These are phyloP conservation scores for Sitodiplosis mosellana DNA, from an alignment of 1,140 invertebrate species.

Conservation along the genomic window DNA sequence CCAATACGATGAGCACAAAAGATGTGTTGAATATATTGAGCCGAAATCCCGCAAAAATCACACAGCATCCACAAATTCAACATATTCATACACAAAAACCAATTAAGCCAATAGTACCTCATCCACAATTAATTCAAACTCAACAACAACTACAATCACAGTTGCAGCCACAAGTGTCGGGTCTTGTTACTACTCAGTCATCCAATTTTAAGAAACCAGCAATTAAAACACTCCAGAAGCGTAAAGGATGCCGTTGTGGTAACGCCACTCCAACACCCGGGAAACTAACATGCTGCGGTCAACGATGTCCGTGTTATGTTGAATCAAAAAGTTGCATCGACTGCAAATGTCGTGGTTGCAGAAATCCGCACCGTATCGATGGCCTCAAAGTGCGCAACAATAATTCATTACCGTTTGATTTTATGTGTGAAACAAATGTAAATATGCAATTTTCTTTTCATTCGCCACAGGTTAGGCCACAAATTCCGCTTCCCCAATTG, in stretches of 20 bases:
- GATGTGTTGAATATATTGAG: background rate
- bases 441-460: slow-evolving; percentile 18
- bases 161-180: background rate
- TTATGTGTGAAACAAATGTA: slow-evolving; percentile 1
- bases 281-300: slow-evolving; percentile 80
- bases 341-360: slow-evolving; percentile 76
- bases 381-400: slow-evolving; percentile 45
- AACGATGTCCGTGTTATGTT: slow-evolving; percentile 83
- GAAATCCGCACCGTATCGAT: slow-evolving; percentile 69
- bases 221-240: slow-evolving; percentile 18
- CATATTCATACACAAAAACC: background rate
- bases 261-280: slow-evolving; percentile 71
- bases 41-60: background rate
- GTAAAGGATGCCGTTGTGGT: slow-evolving; percentile 75
- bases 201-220: background rate
- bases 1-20: background rate
- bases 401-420: background rate
- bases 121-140: background rate
- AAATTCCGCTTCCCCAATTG: slow-evolving; percentile 44
- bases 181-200: background rate
- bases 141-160: background rate
- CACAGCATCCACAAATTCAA: background rate
- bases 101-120: background rate
- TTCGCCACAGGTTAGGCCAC: slow-evolving; percentile 32
- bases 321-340: slow-evolving; percentile 68